Evolutionary conservation across 2,797 vertebrate species (phyloP).

Genomic region (Paedocypris micromegethes): DNA sequence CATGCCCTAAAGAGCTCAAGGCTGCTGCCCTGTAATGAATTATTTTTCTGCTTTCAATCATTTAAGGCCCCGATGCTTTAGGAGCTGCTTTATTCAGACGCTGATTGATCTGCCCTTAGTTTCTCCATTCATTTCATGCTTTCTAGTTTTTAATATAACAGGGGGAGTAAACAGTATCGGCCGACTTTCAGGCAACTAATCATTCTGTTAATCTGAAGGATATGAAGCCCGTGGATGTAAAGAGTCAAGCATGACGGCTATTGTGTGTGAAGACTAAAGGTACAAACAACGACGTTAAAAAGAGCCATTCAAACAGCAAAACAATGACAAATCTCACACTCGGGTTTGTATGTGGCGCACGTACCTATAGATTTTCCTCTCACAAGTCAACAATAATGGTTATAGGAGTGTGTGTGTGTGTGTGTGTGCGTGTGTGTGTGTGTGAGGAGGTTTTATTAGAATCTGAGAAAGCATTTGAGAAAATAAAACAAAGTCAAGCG

Average conservation of each 20-base stretch:
- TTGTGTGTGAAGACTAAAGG: conserved; percentile 2
- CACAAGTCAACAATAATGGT: not conserved
- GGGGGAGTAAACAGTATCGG: conserved; percentile 46
- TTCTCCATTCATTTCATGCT: conserved; percentile 49
- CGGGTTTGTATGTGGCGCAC: not conserved
- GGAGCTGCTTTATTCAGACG: conserved; percentile 44
- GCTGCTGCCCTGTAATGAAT: conserved; percentile 39
- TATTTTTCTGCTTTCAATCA: conserved; percentile 47
- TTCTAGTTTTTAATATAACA: conserved; percentile 47
- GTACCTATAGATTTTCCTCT: not conserved
- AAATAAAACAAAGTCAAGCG: too few relatives aligned
- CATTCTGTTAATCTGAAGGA: conserved; percentile 36
- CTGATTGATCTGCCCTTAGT: conserved; percentile 48
- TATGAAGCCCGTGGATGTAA: conserved; percentile 26
- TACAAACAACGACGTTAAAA: conserved; percentile 19
- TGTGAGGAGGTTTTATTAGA: too few relatives aligned
- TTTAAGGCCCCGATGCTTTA: conserved; percentile 48
- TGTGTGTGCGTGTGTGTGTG: conserved; percentile 24
- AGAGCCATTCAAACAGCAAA: not conserved
- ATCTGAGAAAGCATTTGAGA: too few relatives aligned
- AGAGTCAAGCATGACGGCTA: conserved; percentile 15
- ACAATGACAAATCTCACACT: not conserved
- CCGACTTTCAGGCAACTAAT: conserved; percentile 39
- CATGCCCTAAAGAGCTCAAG: conserved; percentile 39
- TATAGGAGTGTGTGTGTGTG: conserved; percentile 1